Conservation (phyloP, 2,888 invertebrate species). For the Orthosia incerta region DNA sequence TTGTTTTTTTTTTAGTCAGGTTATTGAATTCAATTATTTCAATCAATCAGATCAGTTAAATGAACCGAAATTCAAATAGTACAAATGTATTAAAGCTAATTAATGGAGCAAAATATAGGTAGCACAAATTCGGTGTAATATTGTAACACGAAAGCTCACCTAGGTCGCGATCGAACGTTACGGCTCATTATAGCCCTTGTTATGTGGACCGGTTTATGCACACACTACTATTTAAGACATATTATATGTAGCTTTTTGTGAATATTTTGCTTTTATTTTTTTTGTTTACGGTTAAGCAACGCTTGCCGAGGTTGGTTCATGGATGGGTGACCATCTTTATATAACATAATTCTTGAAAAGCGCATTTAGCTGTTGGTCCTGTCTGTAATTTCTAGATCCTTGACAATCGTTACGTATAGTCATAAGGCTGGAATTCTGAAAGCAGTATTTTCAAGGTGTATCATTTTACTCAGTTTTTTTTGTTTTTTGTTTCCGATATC, state of each 20-base stretch:
- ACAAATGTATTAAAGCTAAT: slow-evolving; percentile 47
- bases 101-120: slow-evolving; percentile 64
- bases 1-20: not conserved
- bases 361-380: no score
- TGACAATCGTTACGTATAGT: no score
- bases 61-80: slow-evolving; percentile 43
- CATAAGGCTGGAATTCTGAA: no score
- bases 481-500: no score
- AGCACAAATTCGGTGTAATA: slow-evolving; percentile 73
- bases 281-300: no score
- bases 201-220: slow-evolving; percentile 78
- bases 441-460: no score
- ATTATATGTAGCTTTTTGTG: not conserved
- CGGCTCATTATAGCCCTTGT: slow-evolving; percentile 87
- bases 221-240: slow-evolving; percentile 50
- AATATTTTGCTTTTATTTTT: not conserved
- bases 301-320: no score
- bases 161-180: slow-evolving; percentile 85
- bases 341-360: no score
- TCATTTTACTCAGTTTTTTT: no score
- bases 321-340: no score
- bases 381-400: no score
- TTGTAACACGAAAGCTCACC: slow-evolving; percentile 84
- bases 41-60: slow-evolving; percentile 24
- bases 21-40: slow-evolving; percentile 21